These are phyloP conservation scores for Lagorchestes hirsutus DNA, from an alignment of 2,797 vertebrate genomes.

Conservation along the genomic window DNA sequence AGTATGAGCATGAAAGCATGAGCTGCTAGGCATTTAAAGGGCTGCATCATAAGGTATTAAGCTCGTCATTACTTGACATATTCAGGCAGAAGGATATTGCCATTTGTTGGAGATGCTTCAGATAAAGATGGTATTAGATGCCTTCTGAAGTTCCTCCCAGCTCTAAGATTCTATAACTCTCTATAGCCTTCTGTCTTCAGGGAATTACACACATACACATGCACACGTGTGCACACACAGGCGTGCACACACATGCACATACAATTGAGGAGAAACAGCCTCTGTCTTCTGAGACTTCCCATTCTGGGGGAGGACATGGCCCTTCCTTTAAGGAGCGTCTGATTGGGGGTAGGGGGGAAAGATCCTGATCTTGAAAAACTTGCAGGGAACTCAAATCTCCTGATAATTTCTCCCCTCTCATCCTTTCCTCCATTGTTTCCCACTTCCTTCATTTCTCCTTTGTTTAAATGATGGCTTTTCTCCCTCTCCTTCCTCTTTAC, in stretches of 20 bases:
- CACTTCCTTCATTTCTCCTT: not conserved
- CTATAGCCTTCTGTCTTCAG: not conserved
- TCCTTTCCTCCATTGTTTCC: not conserved
- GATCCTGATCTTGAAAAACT: not conserved
- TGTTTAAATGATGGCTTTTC: constrained; percentile 8
- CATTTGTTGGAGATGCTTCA: not conserved
- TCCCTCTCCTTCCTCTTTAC: constrained; percentile 29
- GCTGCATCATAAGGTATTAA: not conserved
- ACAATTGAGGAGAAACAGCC: not conserved
- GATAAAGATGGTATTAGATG: not conserved
- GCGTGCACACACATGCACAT: not conserved
- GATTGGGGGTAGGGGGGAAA: not conserved
- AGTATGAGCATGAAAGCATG: not conserved
- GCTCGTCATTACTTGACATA: not conserved
- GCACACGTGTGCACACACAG: not conserved
- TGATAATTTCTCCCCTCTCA: not conserved
- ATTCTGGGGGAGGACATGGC: not conserved
- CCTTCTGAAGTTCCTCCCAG: not conserved
- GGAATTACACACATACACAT: not conserved
- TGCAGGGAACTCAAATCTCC: not conserved
- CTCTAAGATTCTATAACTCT: not conserved
- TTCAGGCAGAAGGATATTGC: not conserved
- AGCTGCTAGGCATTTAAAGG: not conserved
- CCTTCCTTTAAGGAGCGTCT: not conserved
- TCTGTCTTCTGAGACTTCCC: constrained; percentile 4